phyloP scores from a whole-genome alignment of 2,888 invertebrate genomes.

The Electrophaes corylata region DNA sequence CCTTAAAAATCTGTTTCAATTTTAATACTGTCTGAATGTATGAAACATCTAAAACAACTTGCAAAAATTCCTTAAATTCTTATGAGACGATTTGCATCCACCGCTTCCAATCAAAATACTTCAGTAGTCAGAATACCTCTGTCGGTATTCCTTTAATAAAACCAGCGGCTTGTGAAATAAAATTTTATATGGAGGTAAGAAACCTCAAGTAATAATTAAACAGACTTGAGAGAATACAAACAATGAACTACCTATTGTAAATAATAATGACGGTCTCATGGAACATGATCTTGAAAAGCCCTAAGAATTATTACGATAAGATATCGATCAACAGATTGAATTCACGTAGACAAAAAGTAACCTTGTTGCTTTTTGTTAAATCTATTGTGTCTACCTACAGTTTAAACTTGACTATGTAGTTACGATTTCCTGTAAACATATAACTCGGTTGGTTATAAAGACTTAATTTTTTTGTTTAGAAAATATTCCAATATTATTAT shows the following conservation, averaged over 20 bases:
- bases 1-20: not conserved
- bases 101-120: conserved; percentile 20
- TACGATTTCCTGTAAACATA: conserved; percentile 1
- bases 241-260: conserved; percentile 6
- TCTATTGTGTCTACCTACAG: conserved; percentile 28
- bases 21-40: not conserved
- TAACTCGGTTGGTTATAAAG: not conserved
- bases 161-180: conserved; percentile 7
- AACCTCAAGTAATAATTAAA: conserved; percentile 10
- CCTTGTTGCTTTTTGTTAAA: conserved; percentile 31
- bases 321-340: conserved; percentile 30
- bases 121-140: conserved; percentile 1
- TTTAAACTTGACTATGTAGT: conserved; percentile 2
- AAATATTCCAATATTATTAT: too few relatives aligned
- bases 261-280: conserved; percentile 6
- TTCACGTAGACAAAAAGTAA: conserved; percentile 28
- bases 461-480: too few relatives aligned
- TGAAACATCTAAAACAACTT: not conserved
- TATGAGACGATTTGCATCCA: conserved; percentile 10
- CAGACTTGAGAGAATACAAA: conserved; percentile 15
- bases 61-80: conserved; percentile 8
- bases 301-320: conserved; percentile 8
- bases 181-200: not conserved
- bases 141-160: conserved; percentile 16
- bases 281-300: conserved; percentile 8